Evolutionary conservation across 1,140 invertebrate genomes (phyloP).

Genomic region (Dendrolimus punctatus): DNA sequence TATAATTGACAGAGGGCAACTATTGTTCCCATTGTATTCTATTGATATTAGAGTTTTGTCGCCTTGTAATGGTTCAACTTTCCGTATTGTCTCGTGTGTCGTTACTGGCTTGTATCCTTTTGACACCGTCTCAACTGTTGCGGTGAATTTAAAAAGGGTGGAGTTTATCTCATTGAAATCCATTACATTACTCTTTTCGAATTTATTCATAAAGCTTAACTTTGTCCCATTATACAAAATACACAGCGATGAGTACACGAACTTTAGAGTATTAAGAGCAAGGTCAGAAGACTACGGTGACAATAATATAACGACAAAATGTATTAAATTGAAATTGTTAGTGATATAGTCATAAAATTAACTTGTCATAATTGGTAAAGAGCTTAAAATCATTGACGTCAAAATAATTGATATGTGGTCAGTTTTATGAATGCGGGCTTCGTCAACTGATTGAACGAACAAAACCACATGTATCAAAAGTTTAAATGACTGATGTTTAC

Average conservation of each 20-base stretch:
- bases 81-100: constrained; percentile 55
- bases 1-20: constrained; percentile 69
- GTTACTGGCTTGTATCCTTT: constrained; percentile 39
- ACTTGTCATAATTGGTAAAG: constrained; percentile 46
- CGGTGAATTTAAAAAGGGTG: constrained; percentile 56
- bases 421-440: constrained; percentile 50
- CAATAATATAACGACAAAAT: not conserved
- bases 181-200: constrained; percentile 3
- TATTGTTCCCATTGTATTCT: constrained; percentile 69
- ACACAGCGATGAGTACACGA: too few species aligned
- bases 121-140: constrained; percentile 38
- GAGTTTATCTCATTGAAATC: constrained; percentile 35
- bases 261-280: too few species aligned
- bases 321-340: not conserved
- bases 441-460: constrained; percentile 28
- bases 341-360: constrained; percentile 46
- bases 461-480: constrained; percentile 40
- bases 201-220: too few species aligned
- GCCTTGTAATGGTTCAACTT: constrained; percentile 60
- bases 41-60: constrained; percentile 68
- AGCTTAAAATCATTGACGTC: constrained; percentile 47
- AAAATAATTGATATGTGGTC: constrained; percentile 63
- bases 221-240: too few species aligned
- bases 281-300: not conserved
- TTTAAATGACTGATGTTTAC: constrained; percentile 37